phyloP scores from a whole-genome alignment of 2,113 vertebrate genomes.

The Vombatus ursinus region DNA sequence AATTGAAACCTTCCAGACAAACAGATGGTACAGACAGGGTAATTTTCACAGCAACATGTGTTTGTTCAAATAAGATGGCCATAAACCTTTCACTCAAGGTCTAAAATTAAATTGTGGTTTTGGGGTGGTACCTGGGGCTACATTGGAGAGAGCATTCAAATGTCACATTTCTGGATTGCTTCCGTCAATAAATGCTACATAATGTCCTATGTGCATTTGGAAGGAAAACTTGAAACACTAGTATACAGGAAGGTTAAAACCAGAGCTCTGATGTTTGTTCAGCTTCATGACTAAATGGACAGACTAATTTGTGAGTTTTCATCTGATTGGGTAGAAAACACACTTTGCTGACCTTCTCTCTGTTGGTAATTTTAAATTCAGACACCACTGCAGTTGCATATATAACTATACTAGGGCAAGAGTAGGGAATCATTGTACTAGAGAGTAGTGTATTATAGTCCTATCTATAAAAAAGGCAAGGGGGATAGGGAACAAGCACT shows the following conservation, averaged over 20 bases:
- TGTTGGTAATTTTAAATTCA: slow-evolving; percentile 14
- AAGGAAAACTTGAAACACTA: slow-evolving; percentile 13
- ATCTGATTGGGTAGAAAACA: slow-evolving; percentile 6
- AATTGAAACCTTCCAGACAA: slow-evolving; percentile 49
- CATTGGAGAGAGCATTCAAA: slow-evolving; percentile 37
- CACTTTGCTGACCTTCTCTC: background rate
- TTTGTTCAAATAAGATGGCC: slow-evolving; percentile 70
- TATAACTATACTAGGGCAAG: background rate
- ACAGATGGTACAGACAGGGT: slow-evolving; percentile 75
- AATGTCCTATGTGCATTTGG: slow-evolving; percentile 38
- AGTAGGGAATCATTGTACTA: background rate
- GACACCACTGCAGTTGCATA: background rate
- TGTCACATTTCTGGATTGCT: slow-evolving; percentile 38
- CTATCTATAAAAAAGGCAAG: background rate
- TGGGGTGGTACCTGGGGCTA: slow-evolving; percentile 38
- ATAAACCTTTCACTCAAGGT: slow-evolving; percentile 66
- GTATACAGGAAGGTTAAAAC: background rate
- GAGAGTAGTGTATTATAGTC: background rate
- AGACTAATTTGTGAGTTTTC: slow-evolving; percentile 1
- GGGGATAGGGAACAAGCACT: background rate
- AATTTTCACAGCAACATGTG: slow-evolving; percentile 73
- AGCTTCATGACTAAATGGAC: slow-evolving; percentile 1
- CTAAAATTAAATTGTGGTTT: slow-evolving; percentile 71
- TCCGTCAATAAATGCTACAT: slow-evolving; percentile 8
- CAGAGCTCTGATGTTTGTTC: background rate